Evolutionary conservation across 2,888 invertebrate genomes (phyloP).

Genomic region (Trileptium ribeirensis): DNA sequence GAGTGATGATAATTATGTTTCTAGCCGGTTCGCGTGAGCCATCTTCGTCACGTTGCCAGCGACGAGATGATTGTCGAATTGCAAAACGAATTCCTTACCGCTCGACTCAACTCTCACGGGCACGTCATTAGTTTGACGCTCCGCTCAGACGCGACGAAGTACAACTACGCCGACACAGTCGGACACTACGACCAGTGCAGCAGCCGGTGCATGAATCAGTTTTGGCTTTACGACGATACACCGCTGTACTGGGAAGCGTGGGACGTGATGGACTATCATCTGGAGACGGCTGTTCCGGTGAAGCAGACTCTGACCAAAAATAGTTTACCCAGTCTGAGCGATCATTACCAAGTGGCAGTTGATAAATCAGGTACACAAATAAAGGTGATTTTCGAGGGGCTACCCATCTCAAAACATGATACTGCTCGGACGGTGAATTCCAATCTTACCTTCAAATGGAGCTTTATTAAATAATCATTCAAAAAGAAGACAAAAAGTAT

Average conservation of each 20-base stretch:
- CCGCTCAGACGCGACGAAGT: neutral
- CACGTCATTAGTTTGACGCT: neutral
- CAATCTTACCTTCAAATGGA: too few relatives aligned
- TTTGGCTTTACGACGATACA: slow-evolving; percentile 56
- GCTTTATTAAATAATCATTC: too few relatives aligned
- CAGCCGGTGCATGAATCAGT: too few relatives aligned
- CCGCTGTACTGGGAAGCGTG: slow-evolving; percentile 59
- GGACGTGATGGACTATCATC: slow-evolving; percentile 59
- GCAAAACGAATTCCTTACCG: neutral
- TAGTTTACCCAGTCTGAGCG: too few relatives aligned
- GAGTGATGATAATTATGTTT: too few relatives aligned
- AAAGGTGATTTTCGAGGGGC: neutral
- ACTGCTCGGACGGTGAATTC: too few relatives aligned
- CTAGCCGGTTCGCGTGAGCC: neutral
- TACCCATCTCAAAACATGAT: too few relatives aligned
- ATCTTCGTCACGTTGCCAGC: neutral
- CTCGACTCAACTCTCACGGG: neutral
- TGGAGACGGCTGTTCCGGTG: slow-evolving; percentile 53
- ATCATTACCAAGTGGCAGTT: too few relatives aligned
- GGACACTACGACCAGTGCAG: too few relatives aligned
- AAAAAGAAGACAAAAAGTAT: too few relatives aligned
- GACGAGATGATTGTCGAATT: neutral
- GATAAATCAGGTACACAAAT: slow-evolving; percentile 1
- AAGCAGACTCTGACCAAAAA: too few relatives aligned
- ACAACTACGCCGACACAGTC: neutral